Evolutionary conservation across 2,797 vertebrate genomes (phyloP).

Genomic region (Lepidocolaptes lacrymiger): DNA sequence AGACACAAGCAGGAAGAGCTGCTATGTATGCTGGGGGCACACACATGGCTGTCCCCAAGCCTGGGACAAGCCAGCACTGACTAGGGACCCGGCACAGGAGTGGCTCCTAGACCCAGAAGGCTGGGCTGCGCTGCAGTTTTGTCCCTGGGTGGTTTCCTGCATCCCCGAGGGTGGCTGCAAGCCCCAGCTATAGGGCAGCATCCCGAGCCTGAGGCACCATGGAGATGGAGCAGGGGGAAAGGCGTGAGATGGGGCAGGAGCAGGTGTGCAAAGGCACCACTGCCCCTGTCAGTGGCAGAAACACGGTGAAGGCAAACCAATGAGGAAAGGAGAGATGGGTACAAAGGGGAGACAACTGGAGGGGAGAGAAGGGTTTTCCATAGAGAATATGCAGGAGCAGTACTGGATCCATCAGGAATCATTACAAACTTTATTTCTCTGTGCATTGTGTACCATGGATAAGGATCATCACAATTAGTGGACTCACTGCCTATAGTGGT

Average conservation of each 20-base stretch:
- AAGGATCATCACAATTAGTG: conserved; percentile 92
- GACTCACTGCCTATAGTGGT: conserved; percentile 86
- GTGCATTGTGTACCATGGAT: conserved; percentile 90
- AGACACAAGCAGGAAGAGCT: not conserved
- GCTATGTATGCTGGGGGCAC: not conserved
- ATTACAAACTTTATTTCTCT: conserved; percentile 97
- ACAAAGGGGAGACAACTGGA: conserved; percentile 38
- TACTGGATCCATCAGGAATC: conserved; percentile 86
- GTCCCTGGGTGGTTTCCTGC: not conserved
- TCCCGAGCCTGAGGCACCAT: not conserved
- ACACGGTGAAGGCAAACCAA: not conserved
- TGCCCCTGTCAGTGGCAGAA: not conserved
- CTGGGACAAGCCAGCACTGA: not conserved
- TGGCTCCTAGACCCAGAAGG: not conserved
- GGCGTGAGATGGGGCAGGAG: not conserved
- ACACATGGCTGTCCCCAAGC: rapidly evolving
- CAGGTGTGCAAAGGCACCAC: rapidly evolving
- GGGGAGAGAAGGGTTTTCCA: conserved; percentile 54
- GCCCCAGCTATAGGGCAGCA: not conserved
- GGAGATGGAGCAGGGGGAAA: not conserved
- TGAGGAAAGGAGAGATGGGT: not conserved
- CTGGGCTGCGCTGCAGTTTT: not conserved
- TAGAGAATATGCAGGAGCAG: conserved; percentile 72
- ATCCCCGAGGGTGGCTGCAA: not conserved
- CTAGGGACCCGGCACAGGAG: not conserved